phyloP scores from a whole-genome alignment of 2,888 invertebrate genomes.

The Choristoneura rosaceana region DNA sequence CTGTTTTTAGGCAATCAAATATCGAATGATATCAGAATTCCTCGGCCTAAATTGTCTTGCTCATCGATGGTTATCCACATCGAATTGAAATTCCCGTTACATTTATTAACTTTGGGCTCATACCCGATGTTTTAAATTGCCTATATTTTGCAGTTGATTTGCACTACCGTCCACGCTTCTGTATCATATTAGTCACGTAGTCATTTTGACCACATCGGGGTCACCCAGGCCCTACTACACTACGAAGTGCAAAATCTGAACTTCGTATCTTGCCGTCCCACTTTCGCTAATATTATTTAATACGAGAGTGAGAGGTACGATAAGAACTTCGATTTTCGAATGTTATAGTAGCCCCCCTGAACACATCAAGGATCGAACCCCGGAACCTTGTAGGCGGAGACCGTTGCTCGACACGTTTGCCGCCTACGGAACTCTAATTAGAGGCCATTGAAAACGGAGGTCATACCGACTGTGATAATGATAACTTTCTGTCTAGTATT shows the following conservation, averaged over 20 bases:
- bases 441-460: constrained; percentile 42
- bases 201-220: constrained; percentile 34
- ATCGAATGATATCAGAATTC: neutral
- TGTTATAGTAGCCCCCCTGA: neutral
- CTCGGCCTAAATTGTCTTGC: neutral
- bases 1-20: neutral
- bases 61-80: neutral
- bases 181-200: constrained; percentile 33
- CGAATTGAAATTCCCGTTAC: neutral
- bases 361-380: constrained; percentile 40
- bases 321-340: no score
- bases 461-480: constrained; percentile 15
- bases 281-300: no score
- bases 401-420: constrained; percentile 35
- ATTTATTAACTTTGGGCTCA: neutral
- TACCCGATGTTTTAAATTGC: neutral
- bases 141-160: constrained; percentile 1
- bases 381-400: constrained; percentile 44
- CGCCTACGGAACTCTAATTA: constrained; percentile 43
- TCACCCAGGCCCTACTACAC: neutral
- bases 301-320: no score
- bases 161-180: neutral
- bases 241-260: no score
- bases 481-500: constrained; percentile 11
- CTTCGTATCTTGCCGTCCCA: no score